A percentile compares a stretch with the other conserved stretches of the same genome.
These are phyloP conservation scores for Oscheius sp. DNA, from an alignment of 2,888 invertebrate species.

Conservation along the genomic window DNA sequence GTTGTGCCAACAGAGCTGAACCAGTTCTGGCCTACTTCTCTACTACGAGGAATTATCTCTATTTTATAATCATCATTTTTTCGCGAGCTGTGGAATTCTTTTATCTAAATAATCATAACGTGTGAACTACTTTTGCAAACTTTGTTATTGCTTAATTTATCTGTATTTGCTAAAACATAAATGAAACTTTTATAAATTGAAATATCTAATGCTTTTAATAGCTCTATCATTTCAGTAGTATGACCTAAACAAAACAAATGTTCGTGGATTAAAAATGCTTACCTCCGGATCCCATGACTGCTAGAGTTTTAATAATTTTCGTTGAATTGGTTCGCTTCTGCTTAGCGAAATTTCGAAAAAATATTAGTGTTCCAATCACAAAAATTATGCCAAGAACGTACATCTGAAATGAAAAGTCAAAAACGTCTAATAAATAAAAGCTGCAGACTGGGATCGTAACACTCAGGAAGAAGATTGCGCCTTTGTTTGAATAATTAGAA, in stretches of 20 bases:
- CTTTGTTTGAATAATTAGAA: too few species aligned
- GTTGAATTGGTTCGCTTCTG: neutral
- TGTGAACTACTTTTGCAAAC: constrained; percentile 35
- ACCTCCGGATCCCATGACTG: constrained; percentile 30
- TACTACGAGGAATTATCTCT: constrained; percentile 82
- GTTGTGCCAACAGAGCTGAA: constrained; percentile 85
- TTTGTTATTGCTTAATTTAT: constrained; percentile 64
- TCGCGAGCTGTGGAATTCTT: neutral
- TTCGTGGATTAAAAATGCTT: neutral
- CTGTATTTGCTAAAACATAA: constrained; percentile 74
- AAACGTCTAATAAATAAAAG: too few species aligned
- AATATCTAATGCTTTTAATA: constrained; percentile 79
- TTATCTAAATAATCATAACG: neutral
- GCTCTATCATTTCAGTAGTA: constrained; percentile 89
- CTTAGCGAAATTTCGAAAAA: neutral
- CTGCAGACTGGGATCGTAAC: too few species aligned
- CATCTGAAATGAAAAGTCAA: too few species aligned
- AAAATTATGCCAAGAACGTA: too few species aligned
- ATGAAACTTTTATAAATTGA: constrained; percentile 38
- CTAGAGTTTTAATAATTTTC: neutral
- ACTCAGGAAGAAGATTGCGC: too few species aligned
- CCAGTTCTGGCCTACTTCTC: constrained; percentile 85
- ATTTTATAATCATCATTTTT: constrained; percentile 37
- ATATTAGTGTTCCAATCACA: neutral
- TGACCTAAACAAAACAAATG: constrained; percentile 80